A percentile compares a stretch with the other conserved stretches of the same genome.
These are phyloP conservation scores for Zosterops japonicus DNA, from an alignment of 2,113 vertebrate species.

Conservation along the genomic window DNA sequence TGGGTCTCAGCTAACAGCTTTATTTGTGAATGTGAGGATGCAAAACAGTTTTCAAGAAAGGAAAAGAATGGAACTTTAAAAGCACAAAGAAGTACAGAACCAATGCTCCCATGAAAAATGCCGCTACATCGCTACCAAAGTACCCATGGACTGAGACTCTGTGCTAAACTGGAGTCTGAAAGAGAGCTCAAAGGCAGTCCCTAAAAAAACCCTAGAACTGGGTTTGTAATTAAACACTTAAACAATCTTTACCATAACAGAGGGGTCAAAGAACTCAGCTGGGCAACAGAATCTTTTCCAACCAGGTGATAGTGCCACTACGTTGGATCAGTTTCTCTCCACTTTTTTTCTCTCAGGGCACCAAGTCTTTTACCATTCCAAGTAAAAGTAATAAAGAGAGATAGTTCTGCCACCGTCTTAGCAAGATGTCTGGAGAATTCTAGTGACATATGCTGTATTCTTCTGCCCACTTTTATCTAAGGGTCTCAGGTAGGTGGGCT, in stretches of 20 bases:
- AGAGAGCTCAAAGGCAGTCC: not conserved
- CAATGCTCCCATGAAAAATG: conserved; percentile 41
- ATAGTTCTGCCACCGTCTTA: conserved; percentile 65
- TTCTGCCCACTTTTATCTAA: conserved; percentile 50
- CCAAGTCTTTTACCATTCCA: conserved; percentile 52
- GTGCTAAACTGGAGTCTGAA: conserved; percentile 44
- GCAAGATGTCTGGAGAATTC: conserved; percentile 67
- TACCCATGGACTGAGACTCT: conserved; percentile 17
- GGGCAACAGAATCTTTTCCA: conserved; percentile 54
- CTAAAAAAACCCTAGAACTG: conserved; percentile 50
- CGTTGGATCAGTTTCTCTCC: not conserved
- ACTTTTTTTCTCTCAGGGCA: conserved; percentile 42
- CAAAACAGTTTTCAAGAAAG: conserved; percentile 25
- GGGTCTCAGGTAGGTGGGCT: conserved; percentile 27
- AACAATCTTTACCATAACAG: conserved; percentile 31
- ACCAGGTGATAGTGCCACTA: conserved; percentile 29
- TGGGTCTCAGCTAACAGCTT: conserved; percentile 35
- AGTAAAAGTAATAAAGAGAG: conserved; percentile 63
- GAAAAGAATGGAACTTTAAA: not conserved
- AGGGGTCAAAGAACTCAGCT: conserved; percentile 33
- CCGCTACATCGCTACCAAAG: conserved; percentile 20
- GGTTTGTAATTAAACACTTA: conserved; percentile 40
- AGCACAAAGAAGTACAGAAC: conserved; percentile 29
- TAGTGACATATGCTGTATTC: conserved; percentile 30
- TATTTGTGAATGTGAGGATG: conserved; percentile 31